Evolutionary conservation across 2,888 invertebrate species (phyloP).

Genomic region (Chloromyia formosa): DNA sequence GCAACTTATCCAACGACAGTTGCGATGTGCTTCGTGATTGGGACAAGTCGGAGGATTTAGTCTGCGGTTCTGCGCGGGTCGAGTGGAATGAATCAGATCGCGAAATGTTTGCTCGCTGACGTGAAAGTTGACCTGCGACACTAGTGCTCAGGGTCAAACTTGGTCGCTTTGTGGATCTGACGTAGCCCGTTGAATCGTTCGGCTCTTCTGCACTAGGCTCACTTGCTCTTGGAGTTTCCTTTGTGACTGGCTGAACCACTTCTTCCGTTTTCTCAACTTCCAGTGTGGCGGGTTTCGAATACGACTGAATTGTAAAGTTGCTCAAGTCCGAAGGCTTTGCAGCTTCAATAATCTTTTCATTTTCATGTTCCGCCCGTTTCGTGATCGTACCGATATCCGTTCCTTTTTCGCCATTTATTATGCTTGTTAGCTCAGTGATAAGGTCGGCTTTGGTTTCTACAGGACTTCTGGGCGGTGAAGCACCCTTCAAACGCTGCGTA

Average conservation of each 20-base stretch:
- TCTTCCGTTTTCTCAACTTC: not conserved
- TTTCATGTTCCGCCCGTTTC: constrained; percentile 49
- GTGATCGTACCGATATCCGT: constrained; percentile 57
- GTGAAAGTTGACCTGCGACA: constrained; percentile 39
- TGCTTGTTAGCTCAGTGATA: constrained; percentile 57
- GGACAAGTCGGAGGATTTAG: constrained; percentile 42
- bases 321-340: constrained; percentile 58
- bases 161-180: constrained; percentile 50
- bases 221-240: too few species aligned
- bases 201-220: not conserved
- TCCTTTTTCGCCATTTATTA: constrained; percentile 57
- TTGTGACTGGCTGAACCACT: not conserved
- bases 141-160: constrained; percentile 50
- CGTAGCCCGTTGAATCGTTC: constrained; percentile 53
- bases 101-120: constrained; percentile 51
- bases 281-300: constrained; percentile 5
- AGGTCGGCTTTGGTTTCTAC: constrained; percentile 53
- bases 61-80: constrained; percentile 51
- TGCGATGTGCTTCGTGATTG: constrained; percentile 60
- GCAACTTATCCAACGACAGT: constrained; percentile 56
- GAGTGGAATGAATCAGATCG: constrained; percentile 62
- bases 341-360: constrained; percentile 54
- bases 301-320: constrained; percentile 58
- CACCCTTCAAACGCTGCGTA: not conserved
- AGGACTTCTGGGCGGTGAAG: not conserved